phyloP scores from a whole-genome alignment of 2,113 vertebrate genomes.

The Menura novaehollandiae region DNA sequence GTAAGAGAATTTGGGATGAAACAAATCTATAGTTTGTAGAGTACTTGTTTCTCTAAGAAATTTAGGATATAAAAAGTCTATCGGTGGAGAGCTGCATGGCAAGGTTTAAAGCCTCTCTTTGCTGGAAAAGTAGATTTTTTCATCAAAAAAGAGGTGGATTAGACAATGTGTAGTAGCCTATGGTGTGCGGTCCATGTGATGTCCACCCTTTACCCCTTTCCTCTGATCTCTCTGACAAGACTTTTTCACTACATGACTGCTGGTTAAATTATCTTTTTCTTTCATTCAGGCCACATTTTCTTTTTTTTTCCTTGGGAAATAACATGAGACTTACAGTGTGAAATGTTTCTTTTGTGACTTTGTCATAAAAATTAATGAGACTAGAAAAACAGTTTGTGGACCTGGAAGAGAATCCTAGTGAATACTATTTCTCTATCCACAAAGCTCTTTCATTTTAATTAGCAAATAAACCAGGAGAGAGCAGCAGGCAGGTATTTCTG shows the following conservation, averaged over 20 bases:
- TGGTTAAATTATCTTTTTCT: neutral
- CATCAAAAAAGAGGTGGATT: neutral
- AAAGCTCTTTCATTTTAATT: neutral
- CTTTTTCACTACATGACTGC: neutral
- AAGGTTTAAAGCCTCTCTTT: neutral
- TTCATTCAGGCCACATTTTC: neutral
- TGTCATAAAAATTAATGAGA: slow-evolving; percentile 15
- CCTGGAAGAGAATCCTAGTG: neutral
- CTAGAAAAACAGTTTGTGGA: slow-evolving; percentile 1
- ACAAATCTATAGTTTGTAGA: neutral
- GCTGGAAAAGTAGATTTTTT: neutral
- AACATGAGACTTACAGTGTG: neutral
- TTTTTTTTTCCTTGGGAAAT: neutral
- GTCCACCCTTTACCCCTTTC: neutral
- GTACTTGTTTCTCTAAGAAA: neutral
- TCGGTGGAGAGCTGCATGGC: neutral
- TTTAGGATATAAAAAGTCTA: neutral
- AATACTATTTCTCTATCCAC: neutral
- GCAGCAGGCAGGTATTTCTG: neutral
- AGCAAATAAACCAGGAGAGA: slow-evolving; percentile 25
- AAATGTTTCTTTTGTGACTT: neutral
- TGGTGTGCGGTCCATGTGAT: neutral
- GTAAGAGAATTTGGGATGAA: neutral
- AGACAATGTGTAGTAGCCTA: neutral
- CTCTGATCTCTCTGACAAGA: neutral